Conservation (phyloP, 2,888 invertebrate species). For the Plebejus melissa region DNA sequence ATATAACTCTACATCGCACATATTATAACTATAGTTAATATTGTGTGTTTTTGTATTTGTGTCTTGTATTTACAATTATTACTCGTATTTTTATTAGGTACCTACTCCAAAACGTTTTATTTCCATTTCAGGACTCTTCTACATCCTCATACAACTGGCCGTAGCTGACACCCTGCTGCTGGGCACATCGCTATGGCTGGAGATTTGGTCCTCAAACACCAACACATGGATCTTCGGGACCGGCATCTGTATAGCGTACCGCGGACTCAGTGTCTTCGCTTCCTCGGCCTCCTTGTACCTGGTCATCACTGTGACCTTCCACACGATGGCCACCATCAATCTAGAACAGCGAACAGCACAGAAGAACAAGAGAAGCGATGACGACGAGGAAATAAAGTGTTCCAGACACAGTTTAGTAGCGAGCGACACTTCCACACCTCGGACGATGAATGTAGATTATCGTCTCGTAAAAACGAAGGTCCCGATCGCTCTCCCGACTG, state of each 20-base stretch:
- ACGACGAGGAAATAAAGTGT: conserved; percentile 67
- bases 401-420: conserved; percentile 72
- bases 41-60: no score
- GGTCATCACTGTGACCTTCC: conserved; percentile 76
- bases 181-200: conserved; percentile 65
- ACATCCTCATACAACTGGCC: conserved; percentile 75
- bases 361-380: conserved; percentile 57
- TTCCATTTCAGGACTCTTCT: conserved; percentile 71
- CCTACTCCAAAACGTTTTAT: conserved; percentile 29
- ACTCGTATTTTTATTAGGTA: no score
- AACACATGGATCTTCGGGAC: conserved; percentile 74
- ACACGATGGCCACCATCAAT: conserved; percentile 76
- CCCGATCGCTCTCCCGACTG: conserved; percentile 72
- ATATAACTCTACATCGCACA: no score
- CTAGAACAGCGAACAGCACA: conserved; percentile 62
- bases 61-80: no score
- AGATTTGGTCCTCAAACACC: conserved; percentile 73
- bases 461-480: conserved; percentile 61
- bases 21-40: no score
- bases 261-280: conserved; percentile 76
- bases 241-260: conserved; percentile 71
- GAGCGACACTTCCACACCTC: conserved; percentile 67
- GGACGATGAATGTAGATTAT: conserved; percentile 78
- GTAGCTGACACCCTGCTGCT: conserved; percentile 70
- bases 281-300: conserved; percentile 79